Evolutionary conservation across 2,797 vertebrate species (phyloP).

Genomic region (Chloroceryle inda): DNA sequence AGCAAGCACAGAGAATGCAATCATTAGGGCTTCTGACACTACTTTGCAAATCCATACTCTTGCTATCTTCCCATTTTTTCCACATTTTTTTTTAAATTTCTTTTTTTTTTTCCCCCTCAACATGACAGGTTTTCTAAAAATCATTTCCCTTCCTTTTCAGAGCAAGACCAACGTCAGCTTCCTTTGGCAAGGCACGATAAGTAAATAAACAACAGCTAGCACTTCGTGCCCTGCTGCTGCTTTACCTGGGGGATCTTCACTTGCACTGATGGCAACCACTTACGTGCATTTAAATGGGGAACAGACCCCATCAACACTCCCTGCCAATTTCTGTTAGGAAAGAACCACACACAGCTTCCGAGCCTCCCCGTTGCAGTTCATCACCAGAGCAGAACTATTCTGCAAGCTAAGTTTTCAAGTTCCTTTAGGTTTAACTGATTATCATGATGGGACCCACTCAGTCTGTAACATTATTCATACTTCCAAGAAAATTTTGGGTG

Average conservation of each 20-base stretch:
- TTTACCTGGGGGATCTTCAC: background rate
- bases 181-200: background rate
- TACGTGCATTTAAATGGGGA: background rate
- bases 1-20: background rate
- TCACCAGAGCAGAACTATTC: background rate
- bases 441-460: background rate
- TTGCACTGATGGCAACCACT: accelerated
- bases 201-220: background rate
- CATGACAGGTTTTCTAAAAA: background rate
- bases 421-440: background rate
- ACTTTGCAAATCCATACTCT: background rate
- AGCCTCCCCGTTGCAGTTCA: background rate
- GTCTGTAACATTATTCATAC: background rate
- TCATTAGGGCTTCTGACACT: background rate
- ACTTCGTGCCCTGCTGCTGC: background rate
- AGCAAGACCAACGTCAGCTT: background rate
- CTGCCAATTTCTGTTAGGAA: background rate
- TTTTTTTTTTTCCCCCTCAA: background rate
- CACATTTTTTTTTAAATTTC: background rate
- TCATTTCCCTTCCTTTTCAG: background rate
- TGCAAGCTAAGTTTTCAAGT: background rate
- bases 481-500: background rate
- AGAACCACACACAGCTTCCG: accelerated
- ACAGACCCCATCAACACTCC: background rate
- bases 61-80: background rate